Evolutionary conservation across 2,797 vertebrate genomes (phyloP), one percentile per base, ranked within the genome.

Genomic region (Perodicticus potto): DNA sequence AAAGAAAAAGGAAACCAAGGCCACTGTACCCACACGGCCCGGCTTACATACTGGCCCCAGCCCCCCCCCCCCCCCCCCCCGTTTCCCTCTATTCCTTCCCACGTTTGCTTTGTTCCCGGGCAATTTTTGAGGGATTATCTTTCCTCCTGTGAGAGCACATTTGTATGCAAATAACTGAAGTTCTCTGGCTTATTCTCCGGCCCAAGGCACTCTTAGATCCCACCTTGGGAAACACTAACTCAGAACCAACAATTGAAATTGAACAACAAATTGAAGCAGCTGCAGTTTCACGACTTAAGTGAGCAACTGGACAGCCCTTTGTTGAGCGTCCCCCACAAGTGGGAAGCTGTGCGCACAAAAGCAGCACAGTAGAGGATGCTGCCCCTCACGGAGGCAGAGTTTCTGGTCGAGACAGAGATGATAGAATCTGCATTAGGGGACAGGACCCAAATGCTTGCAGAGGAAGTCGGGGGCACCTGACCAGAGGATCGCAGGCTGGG

Each of bases 291-390:
- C 34, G 29, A 70, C 45, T 90, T 43, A 22, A 11, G 45, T 7
- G 59, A 61, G 49, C 20, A 84, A 67, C 43, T 7, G 55, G 70
- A 32, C 14, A 19, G 10, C 6, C 10, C 14, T 63, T 43, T 55
- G 25, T 17, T 1, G 23, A 86, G 59, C 17, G 19, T 7, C 55
- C n/a, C 29, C 49, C 3, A 10, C 0, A 0, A 6, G 1, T 23
- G 17, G 45, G n/a, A 27, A 16, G 83, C 69, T 34, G 0, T 34
- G n/a, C 37, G 14, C 17, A 6, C 32, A 59, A 29, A n/a, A 19
- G 76, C 29, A 25, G n/a, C 53, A 5, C 17, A 34, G 57, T 10
- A 37, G 22, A 45, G 14, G 57, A 67, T 0, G 2, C 5, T 8
- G 23, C 3, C 65, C 53, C 34, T 92, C 11, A 0, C 11, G 20